phyloP scores from a whole-genome alignment of 2,888 invertebrate species.

The Parnassius apollo region DNA sequence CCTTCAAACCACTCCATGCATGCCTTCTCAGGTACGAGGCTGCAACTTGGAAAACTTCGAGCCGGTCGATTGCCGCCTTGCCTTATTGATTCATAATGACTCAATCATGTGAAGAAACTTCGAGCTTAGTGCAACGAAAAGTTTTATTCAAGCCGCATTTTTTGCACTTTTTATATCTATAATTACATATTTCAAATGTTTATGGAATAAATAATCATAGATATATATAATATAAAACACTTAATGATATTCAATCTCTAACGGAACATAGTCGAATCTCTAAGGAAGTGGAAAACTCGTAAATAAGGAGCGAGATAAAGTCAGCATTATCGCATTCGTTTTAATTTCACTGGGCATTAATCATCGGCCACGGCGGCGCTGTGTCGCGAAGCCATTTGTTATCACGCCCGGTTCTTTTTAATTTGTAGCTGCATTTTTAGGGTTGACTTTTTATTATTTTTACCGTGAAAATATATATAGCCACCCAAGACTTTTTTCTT shows the following conservation, averaged over 20 bases:
- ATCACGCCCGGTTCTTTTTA: constrained; percentile 53
- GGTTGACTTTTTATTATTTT: constrained; percentile 46
- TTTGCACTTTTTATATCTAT: no score
- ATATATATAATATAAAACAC: background rate
- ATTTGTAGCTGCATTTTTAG: constrained; percentile 51
- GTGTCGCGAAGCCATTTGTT: constrained; percentile 50
- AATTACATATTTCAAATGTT: no score
- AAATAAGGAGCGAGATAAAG: constrained; percentile 72
- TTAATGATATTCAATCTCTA: constrained; percentile 1
- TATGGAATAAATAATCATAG: no score
- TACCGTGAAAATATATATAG: constrained; percentile 26
- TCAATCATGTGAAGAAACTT: no score
- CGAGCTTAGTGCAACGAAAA: no score
- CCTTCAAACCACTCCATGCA: no score
- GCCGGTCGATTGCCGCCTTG: no score
- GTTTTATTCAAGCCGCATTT: no score
- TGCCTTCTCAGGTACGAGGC: no score
- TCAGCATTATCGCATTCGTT: constrained; percentile 72
- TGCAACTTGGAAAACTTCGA: no score
- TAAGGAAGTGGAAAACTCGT: constrained; percentile 43
- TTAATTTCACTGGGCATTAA: constrained; percentile 75
- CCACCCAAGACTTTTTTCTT: no score
- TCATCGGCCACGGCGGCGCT: constrained; percentile 50
- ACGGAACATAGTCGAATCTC: background rate
- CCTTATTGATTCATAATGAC: no score